phyloP scores from a whole-genome alignment of 2,797 vertebrate species.

The Clamator glandarius region DNA sequence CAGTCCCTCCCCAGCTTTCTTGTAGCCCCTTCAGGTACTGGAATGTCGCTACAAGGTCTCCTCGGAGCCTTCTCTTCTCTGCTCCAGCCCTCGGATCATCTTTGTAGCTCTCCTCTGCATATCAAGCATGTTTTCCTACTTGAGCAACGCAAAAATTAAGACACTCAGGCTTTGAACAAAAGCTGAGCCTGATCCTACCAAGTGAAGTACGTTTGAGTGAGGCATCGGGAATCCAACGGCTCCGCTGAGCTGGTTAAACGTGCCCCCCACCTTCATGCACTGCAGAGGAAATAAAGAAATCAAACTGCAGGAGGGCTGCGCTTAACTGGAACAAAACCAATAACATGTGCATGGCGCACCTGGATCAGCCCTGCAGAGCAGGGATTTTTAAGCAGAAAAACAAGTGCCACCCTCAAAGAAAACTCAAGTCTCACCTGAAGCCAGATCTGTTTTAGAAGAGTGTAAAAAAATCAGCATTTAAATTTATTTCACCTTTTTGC shows the following conservation, averaged over 20 bases:
- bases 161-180: neutral
- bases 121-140: neutral
- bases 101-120: too few relatives aligned
- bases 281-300: too few relatives aligned
- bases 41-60: too few relatives aligned
- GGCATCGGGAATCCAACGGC: rapidly evolving
- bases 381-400: neutral
- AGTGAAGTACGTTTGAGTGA: neutral
- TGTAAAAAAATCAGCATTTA: too few relatives aligned
- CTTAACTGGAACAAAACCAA: too few relatives aligned
- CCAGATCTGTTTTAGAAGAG: too few relatives aligned
- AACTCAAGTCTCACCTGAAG: neutral
- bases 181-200: neutral
- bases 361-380: neutral
- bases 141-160: neutral
- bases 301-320: neutral
- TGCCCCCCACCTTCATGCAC: neutral
- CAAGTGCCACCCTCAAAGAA: neutral
- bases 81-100: too few relatives aligned
- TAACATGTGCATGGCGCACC: neutral
- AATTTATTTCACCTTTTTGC: neutral
- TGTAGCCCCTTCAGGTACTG: too few relatives aligned
- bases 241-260: neutral
- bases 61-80: too few relatives aligned
- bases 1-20: too few relatives aligned